Evolutionary conservation across 2,888 invertebrate species (phyloP), one percentile per base, ranked within the genome.

Genomic region (Tineola bisselliella): DNA sequence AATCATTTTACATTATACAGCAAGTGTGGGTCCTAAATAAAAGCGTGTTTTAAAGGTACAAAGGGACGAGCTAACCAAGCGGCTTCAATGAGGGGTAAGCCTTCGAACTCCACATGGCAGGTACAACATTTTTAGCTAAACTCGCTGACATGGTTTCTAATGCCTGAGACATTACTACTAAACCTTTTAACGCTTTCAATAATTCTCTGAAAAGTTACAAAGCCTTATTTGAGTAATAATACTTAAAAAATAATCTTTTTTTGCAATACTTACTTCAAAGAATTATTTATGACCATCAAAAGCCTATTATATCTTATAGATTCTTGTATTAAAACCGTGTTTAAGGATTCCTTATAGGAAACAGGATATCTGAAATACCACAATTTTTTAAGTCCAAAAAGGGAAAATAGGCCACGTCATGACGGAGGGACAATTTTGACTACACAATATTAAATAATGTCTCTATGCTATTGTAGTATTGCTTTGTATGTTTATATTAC

Each of bases 271-370:
- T 63, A 86, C 87, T 64, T 81, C 44, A 93, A 75, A 0, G 90
- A 88, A n/a, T 79, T 79, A 8, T 75, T 75, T 58, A 90, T 90
- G 12, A 90, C 84, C 8, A 68, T 74, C 25, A 94, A 77, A 15
- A 95, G 76, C 59, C 84, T 88, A 68, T 94, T 92, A 75, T 92
- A 96, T 63, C 95, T 88, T 65, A 93, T 92, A 31, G 94, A 92
- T 78, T 97, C 96, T 77, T 97, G 96, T 8, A 92, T 89, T 11
- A 97, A 83, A 11, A 97, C 96, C 0, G 96, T 96, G 76, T 96
- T 96, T 78, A 97, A 88, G 0, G 95, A 96, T 80, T 96, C 95
- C 70, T 93, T 92, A 74, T 96, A 96, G 52, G 91, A 83, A 0
- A 96, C 94, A 0, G 96, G 95, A 76, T 94, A 96, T 63, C 92